Evolutionary conservation across 2,888 invertebrate species (phyloP).

Genomic region (Melinopterus prodromus): DNA sequence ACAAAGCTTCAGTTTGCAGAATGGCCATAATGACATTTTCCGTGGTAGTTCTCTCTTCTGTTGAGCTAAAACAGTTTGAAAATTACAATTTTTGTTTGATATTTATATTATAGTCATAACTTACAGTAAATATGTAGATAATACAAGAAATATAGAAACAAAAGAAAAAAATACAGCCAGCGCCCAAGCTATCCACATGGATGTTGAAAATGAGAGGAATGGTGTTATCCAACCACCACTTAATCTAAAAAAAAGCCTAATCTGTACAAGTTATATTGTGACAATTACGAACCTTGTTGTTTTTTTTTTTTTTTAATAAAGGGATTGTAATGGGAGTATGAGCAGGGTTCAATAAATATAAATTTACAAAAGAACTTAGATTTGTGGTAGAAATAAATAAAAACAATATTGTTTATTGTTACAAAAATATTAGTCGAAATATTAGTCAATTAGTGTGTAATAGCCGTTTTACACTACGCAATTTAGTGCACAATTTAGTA

Average conservation of each 20-base stretch:
- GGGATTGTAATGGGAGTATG: too few relatives aligned
- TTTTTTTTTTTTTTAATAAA: too few relatives aligned
- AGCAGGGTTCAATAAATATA: too few relatives aligned
- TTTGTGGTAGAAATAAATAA: too few relatives aligned
- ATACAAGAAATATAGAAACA: conserved; percentile 35
- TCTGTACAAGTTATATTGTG: not conserved
- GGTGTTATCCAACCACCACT: conserved; percentile 70
- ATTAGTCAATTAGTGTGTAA: too few relatives aligned
- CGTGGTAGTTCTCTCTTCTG: not conserved
- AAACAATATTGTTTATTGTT: too few relatives aligned
- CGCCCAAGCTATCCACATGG: conserved; percentile 67
- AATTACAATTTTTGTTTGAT: not conserved
- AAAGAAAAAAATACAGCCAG: conserved; percentile 60
- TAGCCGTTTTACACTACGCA: too few relatives aligned
- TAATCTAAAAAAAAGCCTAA: conserved; percentile 56
- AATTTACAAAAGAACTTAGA: too few relatives aligned
- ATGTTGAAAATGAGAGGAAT: conserved; percentile 66
- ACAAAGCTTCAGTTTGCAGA: conserved; percentile 43
- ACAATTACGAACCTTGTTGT: too few relatives aligned
- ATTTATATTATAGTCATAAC: conserved; percentile 9
- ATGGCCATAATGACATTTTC: conserved; percentile 19
- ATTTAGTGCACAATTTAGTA: too few relatives aligned
- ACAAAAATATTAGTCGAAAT: too few relatives aligned
- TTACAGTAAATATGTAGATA: conserved; percentile 12
- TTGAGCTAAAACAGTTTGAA: not conserved